phyloP scores from a whole-genome alignment of 2,888 invertebrate genomes.

The Chirona hameri region DNA sequence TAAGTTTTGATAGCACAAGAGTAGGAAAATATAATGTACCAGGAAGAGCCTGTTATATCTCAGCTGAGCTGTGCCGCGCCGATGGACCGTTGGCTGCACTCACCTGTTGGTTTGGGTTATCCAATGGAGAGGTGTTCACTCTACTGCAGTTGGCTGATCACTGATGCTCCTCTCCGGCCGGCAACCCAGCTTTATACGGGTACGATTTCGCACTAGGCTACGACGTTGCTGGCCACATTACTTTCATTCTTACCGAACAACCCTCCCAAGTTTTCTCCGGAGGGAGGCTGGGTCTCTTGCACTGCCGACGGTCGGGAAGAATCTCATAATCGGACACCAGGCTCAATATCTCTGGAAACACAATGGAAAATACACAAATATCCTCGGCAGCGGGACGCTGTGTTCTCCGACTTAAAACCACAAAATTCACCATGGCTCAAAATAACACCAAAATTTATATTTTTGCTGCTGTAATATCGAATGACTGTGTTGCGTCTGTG shows the following conservation, averaged over 20 bases:
- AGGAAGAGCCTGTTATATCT: too few species aligned
- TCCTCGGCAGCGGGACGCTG: too few species aligned
- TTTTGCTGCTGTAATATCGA: background rate
- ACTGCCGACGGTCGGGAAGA: too few species aligned
- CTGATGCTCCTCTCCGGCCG: background rate
- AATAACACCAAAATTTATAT: background rate
- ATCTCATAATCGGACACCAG: background rate
- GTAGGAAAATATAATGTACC: too few species aligned
- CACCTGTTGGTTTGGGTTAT: background rate
- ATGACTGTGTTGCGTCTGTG: background rate
- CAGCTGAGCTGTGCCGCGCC: too few species aligned
- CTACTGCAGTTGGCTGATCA: background rate
- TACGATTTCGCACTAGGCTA: conserved; percentile 9
- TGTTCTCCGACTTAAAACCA: background rate
- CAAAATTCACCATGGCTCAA: background rate
- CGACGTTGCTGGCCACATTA: background rate
- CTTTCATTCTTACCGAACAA: background rate
- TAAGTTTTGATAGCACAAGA: too few species aligned
- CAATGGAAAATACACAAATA: background rate
- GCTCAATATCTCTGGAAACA: background rate
- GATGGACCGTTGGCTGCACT: background rate
- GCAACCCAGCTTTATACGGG: background rate
- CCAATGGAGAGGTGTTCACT: background rate
- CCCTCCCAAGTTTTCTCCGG: background rate
- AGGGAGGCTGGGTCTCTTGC: background rate